Percentiles rank a stretch among this genome's conserved stretches.
Conservation (phyloP, 1,140 invertebrate species). For the Drosophila bocqueti region DNA sequence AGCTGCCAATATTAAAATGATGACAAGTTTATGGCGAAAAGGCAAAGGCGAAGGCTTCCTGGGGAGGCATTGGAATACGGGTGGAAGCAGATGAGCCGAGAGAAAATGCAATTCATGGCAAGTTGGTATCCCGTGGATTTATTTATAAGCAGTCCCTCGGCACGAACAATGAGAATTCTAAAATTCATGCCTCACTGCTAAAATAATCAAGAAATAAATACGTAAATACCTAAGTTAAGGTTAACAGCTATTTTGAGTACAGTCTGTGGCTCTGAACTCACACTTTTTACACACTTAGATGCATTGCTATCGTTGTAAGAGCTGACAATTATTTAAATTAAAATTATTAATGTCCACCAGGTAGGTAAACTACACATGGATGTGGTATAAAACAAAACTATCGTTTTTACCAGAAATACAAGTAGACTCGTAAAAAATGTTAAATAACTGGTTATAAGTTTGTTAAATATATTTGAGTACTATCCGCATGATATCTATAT, state of each 20-base stretch:
- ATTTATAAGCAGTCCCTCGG: constrained; percentile 38
- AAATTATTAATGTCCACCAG: not conserved
- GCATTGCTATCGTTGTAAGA: not conserved
- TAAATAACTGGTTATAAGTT: not conserved
- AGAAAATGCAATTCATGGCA: constrained; percentile 79
- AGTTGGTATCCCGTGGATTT: constrained; percentile 74
- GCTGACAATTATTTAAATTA: not conserved
- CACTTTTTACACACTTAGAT: not conserved
- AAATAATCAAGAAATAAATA: constrained; percentile 35
- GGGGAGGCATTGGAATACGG: constrained; percentile 11
- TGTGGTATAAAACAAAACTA: too few relatives aligned
- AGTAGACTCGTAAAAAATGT: rapidly evolving
- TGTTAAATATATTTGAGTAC: not conserved
- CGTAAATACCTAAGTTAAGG: constrained; percentile 21
- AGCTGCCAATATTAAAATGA: constrained; percentile 84
- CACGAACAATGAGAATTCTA: constrained; percentile 60
- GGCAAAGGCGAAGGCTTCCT: constrained; percentile 31
- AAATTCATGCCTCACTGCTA: constrained; percentile 44
- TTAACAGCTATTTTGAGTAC: not conserved
- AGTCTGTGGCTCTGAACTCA: not conserved
- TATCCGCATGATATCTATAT: too few relatives aligned
- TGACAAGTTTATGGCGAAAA: constrained; percentile 79
- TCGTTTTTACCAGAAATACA: not conserved
- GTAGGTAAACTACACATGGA: not conserved
- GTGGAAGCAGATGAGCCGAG: constrained; percentile 25